Base-by-base conservation (phyloP, 2,797 vertebrate species). In the Gallinago stenura region DNA sequence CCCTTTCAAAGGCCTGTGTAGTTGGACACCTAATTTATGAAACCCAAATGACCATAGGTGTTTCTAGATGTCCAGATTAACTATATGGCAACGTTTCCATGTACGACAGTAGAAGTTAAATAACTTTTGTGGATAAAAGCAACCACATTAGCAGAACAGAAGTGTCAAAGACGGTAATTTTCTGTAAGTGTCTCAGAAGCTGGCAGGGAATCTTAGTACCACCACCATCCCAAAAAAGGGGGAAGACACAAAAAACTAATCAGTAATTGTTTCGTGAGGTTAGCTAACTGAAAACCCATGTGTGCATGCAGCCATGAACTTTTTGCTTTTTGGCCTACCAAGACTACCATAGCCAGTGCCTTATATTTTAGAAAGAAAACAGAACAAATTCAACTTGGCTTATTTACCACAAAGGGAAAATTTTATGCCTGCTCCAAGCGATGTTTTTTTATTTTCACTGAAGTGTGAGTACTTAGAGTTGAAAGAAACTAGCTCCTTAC, bases 401-500 rank as follows among this genome's bases (percentile, higher is more conserved):
- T 79, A 66, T 6, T n/a, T n/a, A 76, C 20, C 20, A 58, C 1
- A 4, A 79, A 80, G 31, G 28, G 45, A 92, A 85, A 80, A 70
- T 25, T 60, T 15, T 65, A 60, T 46, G 33, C 19, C 37, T 77
- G 37, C 21, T 15, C 25, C 21, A 83, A 62, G 22, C 18, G 1
- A 37, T 68, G 41, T 1, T 35, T 77, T 78, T 90, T 62, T 28
- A 60, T 84, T 82, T 66, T 62, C 78, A 76, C 6, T 80, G 31
- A 76, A 84, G 54, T 54, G 39, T 33, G 10, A 92, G 7, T 28
- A 71, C 25, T 50, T 15, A 12, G 30, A 77, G 21, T 30, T 76
- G 31, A 91, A 93, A 83, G 53, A 88, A 93, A 65, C 18, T 41
- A 71, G 4, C 24, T 72, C 43, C 30, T 85, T 51, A 28, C 21